phyloP scores from a whole-genome alignment of 92 coral and sea anemone species.

The Heliopora coerulea region DNA sequence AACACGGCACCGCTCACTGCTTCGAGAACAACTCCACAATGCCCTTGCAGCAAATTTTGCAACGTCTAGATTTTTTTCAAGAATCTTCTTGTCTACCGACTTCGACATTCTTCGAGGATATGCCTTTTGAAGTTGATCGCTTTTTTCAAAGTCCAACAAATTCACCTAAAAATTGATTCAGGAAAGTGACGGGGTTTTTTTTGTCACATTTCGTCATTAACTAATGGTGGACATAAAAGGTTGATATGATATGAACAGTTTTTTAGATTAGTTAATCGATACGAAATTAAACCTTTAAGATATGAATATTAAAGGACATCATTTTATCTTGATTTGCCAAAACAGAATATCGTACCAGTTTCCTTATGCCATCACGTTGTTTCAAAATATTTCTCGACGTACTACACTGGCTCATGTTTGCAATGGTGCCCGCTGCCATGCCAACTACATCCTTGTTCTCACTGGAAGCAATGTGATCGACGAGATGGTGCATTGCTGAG shows the following conservation, averaged over 20 bases:
- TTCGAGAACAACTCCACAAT: slow-evolving; percentile 90
- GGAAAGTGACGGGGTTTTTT: too few species aligned
- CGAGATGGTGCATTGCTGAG: slow-evolving; percentile 66
- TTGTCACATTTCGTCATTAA: too few species aligned
- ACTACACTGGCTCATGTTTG: slow-evolving; percentile 84
- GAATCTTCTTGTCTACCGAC: background rate
- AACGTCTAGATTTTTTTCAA: slow-evolving; percentile 57
- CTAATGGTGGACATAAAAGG: too few species aligned
- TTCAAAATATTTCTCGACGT: slow-evolving; percentile 74
- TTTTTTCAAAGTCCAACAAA: slow-evolving; percentile 57
- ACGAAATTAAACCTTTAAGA: too few species aligned
- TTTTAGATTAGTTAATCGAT: too few species aligned
- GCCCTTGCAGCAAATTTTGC: slow-evolving; percentile 86
- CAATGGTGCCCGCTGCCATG: slow-evolving; percentile 82
- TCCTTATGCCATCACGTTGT: slow-evolving; percentile 75
- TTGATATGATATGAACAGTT: too few species aligned
- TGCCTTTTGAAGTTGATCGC: slow-evolving; percentile 15
- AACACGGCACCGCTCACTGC: slow-evolving; percentile 76
- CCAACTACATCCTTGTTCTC: slow-evolving; percentile 74
- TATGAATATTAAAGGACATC: too few species aligned
- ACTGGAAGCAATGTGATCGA: slow-evolving; percentile 66
- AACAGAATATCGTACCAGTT: slow-evolving; percentile 60
- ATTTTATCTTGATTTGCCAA: too few species aligned
- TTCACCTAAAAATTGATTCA: too few species aligned
- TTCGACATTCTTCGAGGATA: background rate